Evolutionary conservation across 2,113 vertebrate species (phyloP), one percentile per base, ranked within the genome.

Genomic region (Tyto alba): DNA sequence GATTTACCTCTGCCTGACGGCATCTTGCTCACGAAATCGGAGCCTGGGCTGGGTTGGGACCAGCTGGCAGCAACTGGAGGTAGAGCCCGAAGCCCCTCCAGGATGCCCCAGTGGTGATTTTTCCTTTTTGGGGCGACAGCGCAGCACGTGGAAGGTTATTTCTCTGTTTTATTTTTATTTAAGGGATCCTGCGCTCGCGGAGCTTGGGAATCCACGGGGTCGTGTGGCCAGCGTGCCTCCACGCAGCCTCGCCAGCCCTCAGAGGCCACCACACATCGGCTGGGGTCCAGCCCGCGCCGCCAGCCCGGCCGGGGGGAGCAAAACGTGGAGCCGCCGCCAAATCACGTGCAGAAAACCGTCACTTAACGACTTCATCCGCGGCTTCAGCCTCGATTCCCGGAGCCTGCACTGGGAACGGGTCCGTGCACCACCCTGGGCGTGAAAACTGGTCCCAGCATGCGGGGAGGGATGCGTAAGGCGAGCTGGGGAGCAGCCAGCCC

Each of bases 391-490:
- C 0, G 57, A 22, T 40, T 40, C 68, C 57, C 1, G 1, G 55
- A 64, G 12, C 18, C 48, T 14, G 13, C 11, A 3, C 13, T 8
- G 43, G 79, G 56, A 74, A 50, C 0, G 43, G 40, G 13, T 26
- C 63, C 1, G 1, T 7, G 41, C 67, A 12, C 7, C 56, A 21
- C 20, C 7, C 29, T 2, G 38, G 56, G 30, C 38, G 29, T 0
- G 17, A 40, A 30, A 55, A 36, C 5, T 2, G n/a, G 38, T 9
- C 38, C 68, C 17, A 30, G 29, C 22, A 10, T 0, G 11, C 2
- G 3, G 68, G 12, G 26, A 62, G 1, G 40, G 90, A 9, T 7
- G 21, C 5, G 1, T 0, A 2, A 0, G 19, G 63, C 0, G 9
- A n/a, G 47, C 41, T 10, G 34, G 32, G 32, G 73, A 67, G 47